phyloP scores from a whole-genome alignment of 2,888 invertebrate species.

The Acanthosepion esculentum region DNA sequence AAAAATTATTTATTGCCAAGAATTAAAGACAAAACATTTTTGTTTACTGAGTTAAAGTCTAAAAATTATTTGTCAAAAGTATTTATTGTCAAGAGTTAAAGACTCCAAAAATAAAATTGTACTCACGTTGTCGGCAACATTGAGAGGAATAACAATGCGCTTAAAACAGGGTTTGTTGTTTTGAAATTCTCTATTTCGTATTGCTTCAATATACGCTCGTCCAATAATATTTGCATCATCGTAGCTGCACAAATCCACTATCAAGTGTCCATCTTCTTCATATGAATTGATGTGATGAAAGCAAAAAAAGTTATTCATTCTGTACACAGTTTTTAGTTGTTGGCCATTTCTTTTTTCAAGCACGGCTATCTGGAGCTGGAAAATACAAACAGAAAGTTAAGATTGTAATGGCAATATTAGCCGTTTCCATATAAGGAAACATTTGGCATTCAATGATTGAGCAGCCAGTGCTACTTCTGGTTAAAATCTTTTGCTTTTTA shows the following conservation, averaged over 20 bases:
- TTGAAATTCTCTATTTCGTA: conserved; percentile 37
- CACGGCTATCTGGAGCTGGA: conserved; percentile 74
- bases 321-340: conserved; percentile 69
- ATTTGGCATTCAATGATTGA: no score
- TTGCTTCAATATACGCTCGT: conserved; percentile 62
- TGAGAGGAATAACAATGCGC: conserved; percentile 83
- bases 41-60: no score
- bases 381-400: conserved; percentile 54
- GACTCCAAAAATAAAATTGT: neutral
- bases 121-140: conserved; percentile 53
- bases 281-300: conserved; percentile 84
- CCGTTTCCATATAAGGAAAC: neutral
- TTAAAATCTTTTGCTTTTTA: no score
- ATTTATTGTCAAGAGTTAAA: no score
- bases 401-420: no score
- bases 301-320: conserved; percentile 75
- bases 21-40: no score
- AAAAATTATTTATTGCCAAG: no score
- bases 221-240: conserved; percentile 62
- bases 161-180: conserved; percentile 72
- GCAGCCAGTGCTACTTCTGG: no score
- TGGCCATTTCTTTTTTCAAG: conserved; percentile 74
- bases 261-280: conserved; percentile 78
- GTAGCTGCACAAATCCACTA: conserved; percentile 60
- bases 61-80: no score